Evolutionary conservation across 1,140 invertebrate genomes (phyloP), one percentile per base, ranked within the genome.

Genomic region (Bombus pascuorum): DNA sequence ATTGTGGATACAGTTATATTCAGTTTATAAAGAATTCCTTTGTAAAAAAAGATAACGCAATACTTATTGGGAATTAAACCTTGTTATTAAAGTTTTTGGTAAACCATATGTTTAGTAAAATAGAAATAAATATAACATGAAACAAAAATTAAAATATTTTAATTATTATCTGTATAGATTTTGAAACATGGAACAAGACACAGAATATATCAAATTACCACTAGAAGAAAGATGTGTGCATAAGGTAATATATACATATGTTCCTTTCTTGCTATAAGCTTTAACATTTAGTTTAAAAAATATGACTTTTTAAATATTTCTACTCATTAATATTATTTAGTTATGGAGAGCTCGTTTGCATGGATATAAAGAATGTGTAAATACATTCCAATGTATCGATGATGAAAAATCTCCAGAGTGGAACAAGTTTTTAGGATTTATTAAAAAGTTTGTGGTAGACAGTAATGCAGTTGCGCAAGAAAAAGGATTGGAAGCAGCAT

Each of bases 401-500:
- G 98, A 99, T 95, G 98, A 99, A 92, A 99, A 99, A 93, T 98
- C 98, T 72, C 97, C 98, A 2, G 98, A 99, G 93, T 99, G 98
- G 96, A 97, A 96, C 83, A 99, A 98, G 94, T 99, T 97, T 95
- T 95, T 98, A 3, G 97, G 98, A 9, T 95, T 99, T n/a, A 96
- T 99, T 59, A 99, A 99, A 93, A 99, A 99, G 94, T 98, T 99
- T 96, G 98, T 99, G 0, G 96, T 96, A 12, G 99, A 99, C 93
- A 98, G 97, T 84, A 99, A 99, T 97, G 98, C 97, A 62, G 97
- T 98, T 44, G 98, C 98, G 3, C 98, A 99, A 95, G 99, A 99
- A 94, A 99, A 99, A 96, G 99, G 98, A 44, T 94, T 99, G 86
- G 98, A 99, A 93, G 98, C 98, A 28, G 97, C 98, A 3, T 93